Evolutionary conservation across 2,888 invertebrate species (phyloP), one percentile per base, ranked within the genome.

Genomic region (Drosophila cracens): DNA sequence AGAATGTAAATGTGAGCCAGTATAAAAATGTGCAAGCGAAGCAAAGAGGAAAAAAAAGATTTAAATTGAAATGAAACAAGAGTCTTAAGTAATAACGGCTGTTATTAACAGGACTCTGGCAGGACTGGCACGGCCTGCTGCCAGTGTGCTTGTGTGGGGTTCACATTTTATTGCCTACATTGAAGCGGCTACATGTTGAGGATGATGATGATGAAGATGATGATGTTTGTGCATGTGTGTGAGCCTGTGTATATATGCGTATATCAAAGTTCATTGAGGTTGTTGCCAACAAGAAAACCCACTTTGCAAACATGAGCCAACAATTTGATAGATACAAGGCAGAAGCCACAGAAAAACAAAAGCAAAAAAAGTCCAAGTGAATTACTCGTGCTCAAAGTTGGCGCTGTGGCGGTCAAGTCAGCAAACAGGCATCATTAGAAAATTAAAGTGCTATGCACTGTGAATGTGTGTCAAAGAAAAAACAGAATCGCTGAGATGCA

Each of bases 1-100:
- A 18, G 51, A 66, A 59, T 66, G 67, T 43, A 54, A 61, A 75
- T 76, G 57, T 66, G 29, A 56, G 18, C 38, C 38, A 18, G 56
- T 36, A 38, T n/a, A 56, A 56, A 56, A 38, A 38, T 56, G 56
- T 56, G 56, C 56, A 56, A 21, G 40, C 18, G 29, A 38, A 33
- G 49, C 58, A 38, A 33, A 69, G 64, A 52, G 51, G 67, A 27
- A 11, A 56, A 34, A 49, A 65, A 82, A 77, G 76, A 81, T 72
- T 74, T 69, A 82, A 81, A 81, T 82, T 81, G 81, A 80, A 82
- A 82, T 80, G 80, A 81, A 82, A 81, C 80, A 81, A 81, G 82
- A 82, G 81, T 82, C 82, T 82, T 81, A 83, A 82, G 83, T 79
- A 83, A 82, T 82, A 82, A 83, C 83, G 81, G 83, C 70, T 76